Percentiles rank a stretch among this genome's conserved stretches.
Conservation (phyloP, 1,140 invertebrate species). For the Philopotamus ludificatus region DNA sequence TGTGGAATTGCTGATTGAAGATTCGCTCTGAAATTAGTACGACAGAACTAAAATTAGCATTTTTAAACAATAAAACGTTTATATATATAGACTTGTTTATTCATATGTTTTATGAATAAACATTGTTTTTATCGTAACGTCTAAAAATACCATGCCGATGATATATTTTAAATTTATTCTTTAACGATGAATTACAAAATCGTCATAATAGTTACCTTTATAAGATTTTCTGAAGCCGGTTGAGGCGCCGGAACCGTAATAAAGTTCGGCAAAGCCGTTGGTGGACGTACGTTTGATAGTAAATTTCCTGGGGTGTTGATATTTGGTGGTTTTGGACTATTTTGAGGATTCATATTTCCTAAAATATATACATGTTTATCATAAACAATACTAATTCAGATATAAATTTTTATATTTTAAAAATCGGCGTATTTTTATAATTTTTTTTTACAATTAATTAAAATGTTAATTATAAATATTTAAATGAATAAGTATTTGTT, state of each 20-base stretch:
- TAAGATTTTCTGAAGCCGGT: conserved; percentile 35
- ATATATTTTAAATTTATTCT: conserved; percentile 8
- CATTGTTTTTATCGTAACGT: too few relatives aligned
- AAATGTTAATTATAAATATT: too few relatives aligned
- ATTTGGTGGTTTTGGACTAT: conserved; percentile 34
- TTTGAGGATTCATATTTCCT: conserved; percentile 28
- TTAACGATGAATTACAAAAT: conserved; percentile 1
- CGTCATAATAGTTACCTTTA: conserved; percentile 27
- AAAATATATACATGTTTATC: too few relatives aligned
- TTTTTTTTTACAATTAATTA: too few relatives aligned
- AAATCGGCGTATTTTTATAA: too few relatives aligned
- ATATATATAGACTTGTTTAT: background rate
- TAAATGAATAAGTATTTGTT: too few relatives aligned
- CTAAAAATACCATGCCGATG: too few relatives aligned
- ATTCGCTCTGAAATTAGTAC: conserved; percentile 30
- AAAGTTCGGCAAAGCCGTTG: conserved; percentile 60
- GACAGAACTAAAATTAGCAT: too few relatives aligned
- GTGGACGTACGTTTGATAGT: conserved; percentile 60
- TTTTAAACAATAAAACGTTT: background rate
- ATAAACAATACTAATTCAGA: too few relatives aligned
- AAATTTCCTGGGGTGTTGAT: conserved; percentile 50
- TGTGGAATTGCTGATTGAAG: conserved; percentile 8
- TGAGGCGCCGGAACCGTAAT: conserved; percentile 44
- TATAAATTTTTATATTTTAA: too few relatives aligned
- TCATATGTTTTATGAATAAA: background rate